Percentiles rank a stretch among this genome's conserved stretches.
phyloP scores from a whole-genome alignment of 1,140 invertebrate genomes.

The Batillaria attramentaria region DNA sequence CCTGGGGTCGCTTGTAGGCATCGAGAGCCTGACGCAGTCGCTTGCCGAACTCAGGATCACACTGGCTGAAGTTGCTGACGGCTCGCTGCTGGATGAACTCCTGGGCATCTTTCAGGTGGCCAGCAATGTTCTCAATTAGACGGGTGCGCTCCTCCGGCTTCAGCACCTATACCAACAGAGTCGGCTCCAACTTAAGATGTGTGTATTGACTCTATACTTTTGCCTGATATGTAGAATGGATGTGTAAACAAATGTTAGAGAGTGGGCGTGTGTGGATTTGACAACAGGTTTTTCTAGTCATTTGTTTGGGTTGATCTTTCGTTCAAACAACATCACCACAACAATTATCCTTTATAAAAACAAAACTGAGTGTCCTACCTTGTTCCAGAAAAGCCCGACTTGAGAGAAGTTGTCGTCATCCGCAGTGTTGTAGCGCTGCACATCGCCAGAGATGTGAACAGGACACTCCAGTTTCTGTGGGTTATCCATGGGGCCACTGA shows the following conservation, averaged over 20 bases:
- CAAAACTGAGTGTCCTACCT: too few species aligned
- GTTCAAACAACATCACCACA: too few species aligned
- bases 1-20: constrained; percentile 33
- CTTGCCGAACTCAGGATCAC: constrained; percentile 72
- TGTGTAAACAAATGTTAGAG: too few species aligned
- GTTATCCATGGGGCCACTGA: constrained; percentile 81
- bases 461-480: constrained; percentile 60
- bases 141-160: constrained; percentile 81
- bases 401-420: constrained; percentile 93
- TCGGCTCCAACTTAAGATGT: too few species aligned
- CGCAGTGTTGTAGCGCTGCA: constrained; percentile 82
- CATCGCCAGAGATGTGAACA: constrained; percentile 73
- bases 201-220: too few species aligned
- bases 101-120: constrained; percentile 82
- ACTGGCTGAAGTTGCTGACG: constrained; percentile 72
- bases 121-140: constrained; percentile 86
- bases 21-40: constrained; percentile 56
- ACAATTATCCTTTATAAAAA: too few species aligned
- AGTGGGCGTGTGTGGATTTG: too few species aligned
- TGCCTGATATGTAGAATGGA: too few species aligned
- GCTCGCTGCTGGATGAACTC: constrained; percentile 84
- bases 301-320: too few species aligned
- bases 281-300: too few species aligned
- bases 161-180: constrained; percentile 81
- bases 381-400: constrained; percentile 84